Base-by-base conservation (phyloP, 2,113 vertebrate species). In the Alethe diademata region DNA sequence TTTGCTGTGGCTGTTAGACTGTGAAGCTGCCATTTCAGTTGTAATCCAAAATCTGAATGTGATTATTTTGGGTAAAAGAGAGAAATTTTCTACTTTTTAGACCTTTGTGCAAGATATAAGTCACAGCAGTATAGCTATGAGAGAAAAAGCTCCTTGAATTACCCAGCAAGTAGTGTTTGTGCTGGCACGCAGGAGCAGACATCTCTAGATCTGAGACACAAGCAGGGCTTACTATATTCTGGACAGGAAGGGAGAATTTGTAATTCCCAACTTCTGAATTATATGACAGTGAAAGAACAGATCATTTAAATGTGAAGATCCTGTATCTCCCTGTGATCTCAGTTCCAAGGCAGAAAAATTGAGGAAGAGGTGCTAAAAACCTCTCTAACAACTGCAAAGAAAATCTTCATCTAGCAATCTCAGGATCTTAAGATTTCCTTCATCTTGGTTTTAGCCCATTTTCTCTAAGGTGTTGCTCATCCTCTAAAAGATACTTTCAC, bases 81-180 rank as follows among this genome's bases (percentile, higher is more conserved):
- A 76, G n/a, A 90, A 91, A 83, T 26, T 25, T 96, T 79, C 43
- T 89, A 19, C 62, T 89, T 94, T 94, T 86, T 57, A 87, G 65
- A 45, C 24, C 40, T 78, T 61, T 73, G 28, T 54, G 20, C 24
- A 70, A 79, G 54, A 76, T 76, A 43, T 10, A 67, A 81, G 28
- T 20, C 45, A 54, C 28, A 57, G 33, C 42, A 82, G 33, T 38
- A 31, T 1, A 90, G 28, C 38, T 79, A 15, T 40, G 66, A 51
- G 61, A 91, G 22, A 80, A 25, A 65, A 90, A 88, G 45, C 11
- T 70, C 18, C 78, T 35, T 78, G 29, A 73, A 70, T 90, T 90
- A 73, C 48, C 25, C 47, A 69, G 31, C 12, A 72, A 69, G 84
- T 23, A 45, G 19, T 53, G 13, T 53, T 85, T 65, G 25, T 33